Percentiles rank a stretch among this genome's conserved stretches.
Conservation (phyloP, 1,140 invertebrate genomes). For the Leptinotarsa undecemlineata region DNA sequence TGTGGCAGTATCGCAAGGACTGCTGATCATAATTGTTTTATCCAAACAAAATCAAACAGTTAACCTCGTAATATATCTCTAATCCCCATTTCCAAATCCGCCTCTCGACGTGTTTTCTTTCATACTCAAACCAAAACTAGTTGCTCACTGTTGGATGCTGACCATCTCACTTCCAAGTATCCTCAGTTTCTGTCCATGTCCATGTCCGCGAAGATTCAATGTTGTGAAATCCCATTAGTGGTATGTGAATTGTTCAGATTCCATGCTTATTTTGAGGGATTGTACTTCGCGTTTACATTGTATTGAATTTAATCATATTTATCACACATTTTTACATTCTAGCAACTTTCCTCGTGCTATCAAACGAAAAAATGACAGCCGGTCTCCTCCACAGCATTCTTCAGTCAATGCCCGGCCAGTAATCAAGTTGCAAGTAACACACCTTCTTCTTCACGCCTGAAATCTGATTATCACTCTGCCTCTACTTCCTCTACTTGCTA, state of each 20-base stretch:
- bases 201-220: neutral
- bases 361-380: neutral
- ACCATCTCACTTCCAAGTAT: neutral
- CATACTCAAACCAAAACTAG: neutral
- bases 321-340: neutral
- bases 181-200: neutral
- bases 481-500: no score
- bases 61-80: neutral
- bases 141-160: neutral
- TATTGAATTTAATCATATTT: neutral
- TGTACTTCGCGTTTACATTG: neutral
- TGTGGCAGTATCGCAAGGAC: neutral
- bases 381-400: neutral
- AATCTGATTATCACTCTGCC: no score
- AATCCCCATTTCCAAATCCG: neutral
- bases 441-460: no score
- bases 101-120: neutral
- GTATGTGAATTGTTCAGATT: neutral
- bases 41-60: neutral
- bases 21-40: neutral
- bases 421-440: neutral
- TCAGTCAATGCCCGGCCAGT: neutral
- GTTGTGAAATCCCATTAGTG: neutral
- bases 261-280: neutral
- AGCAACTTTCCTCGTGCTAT: neutral